These are phyloP conservation scores for Sakesphorus luctuosus DNA, from an alignment of 2,113 vertebrate genomes.

Conservation along the genomic window DNA sequence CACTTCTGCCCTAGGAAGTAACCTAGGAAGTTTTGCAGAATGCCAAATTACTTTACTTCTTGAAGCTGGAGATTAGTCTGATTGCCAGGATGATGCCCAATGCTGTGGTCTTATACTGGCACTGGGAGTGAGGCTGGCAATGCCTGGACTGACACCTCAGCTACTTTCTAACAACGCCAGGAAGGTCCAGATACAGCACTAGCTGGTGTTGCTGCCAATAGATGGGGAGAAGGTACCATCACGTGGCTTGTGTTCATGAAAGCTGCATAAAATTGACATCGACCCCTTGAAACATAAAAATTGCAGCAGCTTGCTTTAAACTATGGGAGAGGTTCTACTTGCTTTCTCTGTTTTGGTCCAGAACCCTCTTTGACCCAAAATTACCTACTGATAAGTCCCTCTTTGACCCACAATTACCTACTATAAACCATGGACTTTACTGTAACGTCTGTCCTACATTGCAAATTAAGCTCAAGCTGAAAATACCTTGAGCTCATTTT, in stretches of 20 bases:
- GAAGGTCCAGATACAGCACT: neutral
- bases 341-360: neutral
- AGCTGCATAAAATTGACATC: neutral
- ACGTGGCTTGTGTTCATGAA: neutral
- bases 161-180: neutral
- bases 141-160: neutral
- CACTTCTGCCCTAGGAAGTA: neutral
- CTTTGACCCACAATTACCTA: neutral
- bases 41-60: neutral
- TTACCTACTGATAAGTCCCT: neutral
- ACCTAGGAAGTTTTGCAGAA: neutral
- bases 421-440: neutral
- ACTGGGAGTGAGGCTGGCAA: neutral
- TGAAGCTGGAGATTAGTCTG: neutral
- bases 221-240: neutral
- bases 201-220: accelerated
- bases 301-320: neutral
- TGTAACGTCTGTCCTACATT: neutral
- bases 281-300: neutral
- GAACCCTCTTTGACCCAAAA: neutral
- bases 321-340: neutral
- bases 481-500: neutral
- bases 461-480: neutral
- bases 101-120: neutral
- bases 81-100: neutral